Conservation (phyloP, 2,888 invertebrate genomes). For the Neoscelio sp. region DNA sequence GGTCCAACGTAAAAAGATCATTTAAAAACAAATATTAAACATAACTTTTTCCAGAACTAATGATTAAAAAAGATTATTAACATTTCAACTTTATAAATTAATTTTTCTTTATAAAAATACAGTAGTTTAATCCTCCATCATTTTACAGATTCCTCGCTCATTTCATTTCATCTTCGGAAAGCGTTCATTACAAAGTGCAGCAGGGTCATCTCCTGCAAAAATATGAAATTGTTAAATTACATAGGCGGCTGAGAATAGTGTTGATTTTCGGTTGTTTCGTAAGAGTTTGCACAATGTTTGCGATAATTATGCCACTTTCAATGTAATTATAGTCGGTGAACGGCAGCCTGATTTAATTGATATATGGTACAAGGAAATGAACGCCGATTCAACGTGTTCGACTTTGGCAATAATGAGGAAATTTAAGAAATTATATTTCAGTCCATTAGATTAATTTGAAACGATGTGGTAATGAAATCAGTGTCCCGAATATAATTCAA, state of each 20-base stretch:
- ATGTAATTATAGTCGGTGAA: conserved; percentile 32
- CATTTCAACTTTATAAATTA: no score
- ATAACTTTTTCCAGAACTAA: no score
- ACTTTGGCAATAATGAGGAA: conserved; percentile 25
- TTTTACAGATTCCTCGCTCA: no score
- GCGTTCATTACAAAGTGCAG: no score
- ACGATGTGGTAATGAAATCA: conserved; percentile 32
- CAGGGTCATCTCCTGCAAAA: conserved; percentile 3
- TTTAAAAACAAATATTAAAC: no score
- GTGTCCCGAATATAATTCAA: no score
- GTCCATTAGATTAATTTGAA: not conserved
- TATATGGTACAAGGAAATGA: conserved; percentile 26
- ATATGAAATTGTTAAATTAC: conserved; percentile 14
- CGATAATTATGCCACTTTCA: conserved; percentile 41
- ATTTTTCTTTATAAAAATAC: no score
- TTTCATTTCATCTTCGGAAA: no score
- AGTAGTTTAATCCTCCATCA: no score
- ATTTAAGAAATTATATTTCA: conserved; percentile 44
- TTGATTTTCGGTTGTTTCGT: conserved; percentile 28
- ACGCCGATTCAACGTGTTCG: conserved; percentile 35
- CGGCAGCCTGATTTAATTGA: conserved; percentile 46
- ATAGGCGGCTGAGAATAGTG: not conserved
- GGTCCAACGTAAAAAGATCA: not conserved
- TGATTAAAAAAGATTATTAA: no score
- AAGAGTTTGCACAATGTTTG: conserved; percentile 43